Percentiles rank a stretch among this genome's conserved stretches.
Conservation (phyloP, 2,888 invertebrate species). For the Campopleginae sp. region DNA sequence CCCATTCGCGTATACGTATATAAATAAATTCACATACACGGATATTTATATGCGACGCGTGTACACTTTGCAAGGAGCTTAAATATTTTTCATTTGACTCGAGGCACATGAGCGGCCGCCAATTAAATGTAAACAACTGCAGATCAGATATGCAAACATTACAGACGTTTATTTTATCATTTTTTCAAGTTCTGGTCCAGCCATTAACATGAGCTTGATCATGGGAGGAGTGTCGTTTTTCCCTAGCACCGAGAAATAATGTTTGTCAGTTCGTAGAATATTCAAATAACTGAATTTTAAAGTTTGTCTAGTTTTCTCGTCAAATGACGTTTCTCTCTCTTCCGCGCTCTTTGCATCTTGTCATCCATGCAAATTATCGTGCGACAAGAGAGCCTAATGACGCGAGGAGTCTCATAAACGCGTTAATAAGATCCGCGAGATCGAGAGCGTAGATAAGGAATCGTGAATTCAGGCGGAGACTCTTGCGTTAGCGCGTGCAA, state of each 20-base stretch:
- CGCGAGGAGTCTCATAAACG: constrained; percentile 50
- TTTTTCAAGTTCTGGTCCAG: not conserved
- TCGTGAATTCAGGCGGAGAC: constrained; percentile 24
- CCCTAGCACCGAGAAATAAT: not conserved
- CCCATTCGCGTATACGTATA: constrained; percentile 4
- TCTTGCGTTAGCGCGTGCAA: constrained; percentile 16
- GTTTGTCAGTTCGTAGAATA: not conserved
- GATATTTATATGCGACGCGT: not conserved
- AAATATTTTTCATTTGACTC: constrained; percentile 34
- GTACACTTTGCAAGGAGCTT: not conserved
- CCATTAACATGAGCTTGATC: not conserved
- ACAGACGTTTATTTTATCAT: constrained; percentile 3
- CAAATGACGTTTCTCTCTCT: not conserved
- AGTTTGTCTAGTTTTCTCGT: not conserved
- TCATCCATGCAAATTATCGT: constrained; percentile 57
- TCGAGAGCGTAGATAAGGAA: constrained; percentile 62
- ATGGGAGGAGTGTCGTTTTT: not conserved
- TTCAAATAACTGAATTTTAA: not conserved
- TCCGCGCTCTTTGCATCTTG: not conserved
- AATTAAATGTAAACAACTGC: constrained; percentile 53
- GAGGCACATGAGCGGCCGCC: constrained; percentile 2
- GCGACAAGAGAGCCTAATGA: constrained; percentile 62
- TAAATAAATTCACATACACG: not conserved
- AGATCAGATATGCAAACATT: constrained; percentile 33
- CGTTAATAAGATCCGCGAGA: constrained; percentile 61